These are phyloP conservation scores for Acromyrmex heyeri DNA, from an alignment of 1,140 invertebrate species.

Conservation along the genomic window DNA sequence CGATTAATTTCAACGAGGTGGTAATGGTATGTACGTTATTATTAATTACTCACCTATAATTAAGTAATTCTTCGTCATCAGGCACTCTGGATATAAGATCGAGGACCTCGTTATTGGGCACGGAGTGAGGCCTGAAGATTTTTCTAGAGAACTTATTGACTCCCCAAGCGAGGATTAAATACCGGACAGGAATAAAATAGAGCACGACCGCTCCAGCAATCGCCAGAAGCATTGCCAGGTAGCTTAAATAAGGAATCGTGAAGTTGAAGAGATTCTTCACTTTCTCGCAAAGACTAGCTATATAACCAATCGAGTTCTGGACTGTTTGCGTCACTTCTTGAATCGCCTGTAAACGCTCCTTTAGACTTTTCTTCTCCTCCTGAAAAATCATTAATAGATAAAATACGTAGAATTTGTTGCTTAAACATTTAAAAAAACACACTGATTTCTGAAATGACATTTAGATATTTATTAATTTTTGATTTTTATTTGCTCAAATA, in stretches of 20 bases:
- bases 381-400: conserved; percentile 79
- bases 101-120: conserved; percentile 98
- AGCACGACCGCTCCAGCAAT: conserved; percentile 92
- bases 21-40: not conserved
- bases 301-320: conserved; percentile 97
- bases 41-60: conserved; percentile 83
- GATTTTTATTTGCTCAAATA: not conserved
- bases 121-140: conserved; percentile 96
- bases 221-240: conserved; percentile 94
- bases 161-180: conserved; percentile 98
- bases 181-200: conserved; percentile 96
- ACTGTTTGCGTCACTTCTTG: conserved; percentile 98
- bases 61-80: conserved; percentile 96
- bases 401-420: not conserved
- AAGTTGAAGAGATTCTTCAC: conserved; percentile 99
- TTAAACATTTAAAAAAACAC: not conserved
- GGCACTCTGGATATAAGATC: conserved; percentile 98
- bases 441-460: not conserved
- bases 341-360: conserved; percentile 96
- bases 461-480: not conserved
- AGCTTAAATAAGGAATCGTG: conserved; percentile 98
- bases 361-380: conserved; percentile 98
- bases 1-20: conserved; percentile 1
- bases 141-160: conserved; percentile 99
- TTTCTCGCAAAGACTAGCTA: conserved; percentile 96